A percentile compares a stretch with the other conserved stretches of the same genome.
Conservation (phyloP, 2,888 invertebrate genomes). For the Euzophera pinguis region DNA sequence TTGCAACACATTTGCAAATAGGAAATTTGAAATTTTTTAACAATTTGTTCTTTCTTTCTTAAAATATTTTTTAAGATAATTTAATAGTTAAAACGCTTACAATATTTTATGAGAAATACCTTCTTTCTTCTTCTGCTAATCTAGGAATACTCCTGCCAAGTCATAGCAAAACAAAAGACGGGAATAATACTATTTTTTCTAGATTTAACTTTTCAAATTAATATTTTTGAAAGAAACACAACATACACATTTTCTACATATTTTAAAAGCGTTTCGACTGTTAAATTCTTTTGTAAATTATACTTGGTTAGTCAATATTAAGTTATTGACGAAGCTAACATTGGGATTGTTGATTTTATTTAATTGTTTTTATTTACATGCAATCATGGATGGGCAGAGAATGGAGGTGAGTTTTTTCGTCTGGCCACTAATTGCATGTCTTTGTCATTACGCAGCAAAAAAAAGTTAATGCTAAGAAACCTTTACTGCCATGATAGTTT, state of each 20-base stretch:
- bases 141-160: too few relatives aligned
- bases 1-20: background rate
- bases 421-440: slow-evolving; percentile 24
- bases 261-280: background rate
- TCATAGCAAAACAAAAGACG: too few relatives aligned
- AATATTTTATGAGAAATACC: too few relatives aligned
- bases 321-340: slow-evolving; percentile 9
- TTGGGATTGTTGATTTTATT: slow-evolving; percentile 31
- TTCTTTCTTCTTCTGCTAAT: background rate
- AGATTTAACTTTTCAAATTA: too few relatives aligned
- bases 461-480: too few relatives aligned
- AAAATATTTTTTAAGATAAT: too few relatives aligned
- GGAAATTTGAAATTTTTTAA: background rate
- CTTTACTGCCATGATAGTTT: too few relatives aligned
- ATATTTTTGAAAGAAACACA: too few relatives aligned
- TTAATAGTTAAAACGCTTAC: background rate
- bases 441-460: background rate
- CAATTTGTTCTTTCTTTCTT: too few relatives aligned
- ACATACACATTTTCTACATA: background rate
- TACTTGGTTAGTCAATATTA: slow-evolving; percentile 1
- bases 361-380: slow-evolving; percentile 66
- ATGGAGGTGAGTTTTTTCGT: slow-evolving; percentile 65
- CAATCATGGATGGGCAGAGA: slow-evolving; percentile 65
- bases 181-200: too few relatives aligned
- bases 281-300: slow-evolving; percentile 1